Evolutionary conservation across 2,888 invertebrate genomes (phyloP).

Genomic region (Nomada ruficornis): DNA sequence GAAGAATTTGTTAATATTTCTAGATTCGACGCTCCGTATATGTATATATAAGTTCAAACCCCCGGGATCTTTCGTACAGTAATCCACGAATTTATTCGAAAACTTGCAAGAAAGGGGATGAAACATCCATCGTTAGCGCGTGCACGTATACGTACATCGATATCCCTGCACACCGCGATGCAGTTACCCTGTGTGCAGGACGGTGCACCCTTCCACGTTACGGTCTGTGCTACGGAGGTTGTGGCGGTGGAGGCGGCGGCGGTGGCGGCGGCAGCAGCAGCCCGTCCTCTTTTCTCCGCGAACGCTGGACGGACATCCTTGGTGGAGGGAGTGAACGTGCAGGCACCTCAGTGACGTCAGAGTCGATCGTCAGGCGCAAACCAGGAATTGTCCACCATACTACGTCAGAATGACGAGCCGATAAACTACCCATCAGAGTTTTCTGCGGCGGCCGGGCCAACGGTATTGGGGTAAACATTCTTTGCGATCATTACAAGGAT

Average conservation of each 20-base stretch:
- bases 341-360: conserved; percentile 69
- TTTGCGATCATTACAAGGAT: background rate
- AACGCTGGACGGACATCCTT: conserved; percentile 18
- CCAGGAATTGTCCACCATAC: conserved; percentile 61
- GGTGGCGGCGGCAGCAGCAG: conserved; percentile 35
- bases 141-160: background rate
- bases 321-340: conserved; percentile 51
- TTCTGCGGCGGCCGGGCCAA: conserved; percentile 68
- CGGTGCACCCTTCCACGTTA: conserved; percentile 28
- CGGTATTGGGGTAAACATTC: conserved; percentile 70
- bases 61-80: background rate
- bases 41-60: background rate
- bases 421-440: conserved; percentile 69
- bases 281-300: conserved; percentile 37
- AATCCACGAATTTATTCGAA: conserved; percentile 11
- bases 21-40: too few relatives aligned
- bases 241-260: conserved; percentile 6
- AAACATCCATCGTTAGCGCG: conserved; percentile 14
- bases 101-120: background rate
- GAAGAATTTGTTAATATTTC: background rate
- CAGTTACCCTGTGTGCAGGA: conserved; percentile 10
- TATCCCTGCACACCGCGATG: conserved; percentile 27
- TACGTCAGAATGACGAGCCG: conserved; percentile 77
- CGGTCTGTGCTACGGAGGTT: background rate
- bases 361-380: conserved; percentile 71